Evolutionary conservation across 1,140 invertebrate species (phyloP), one percentile per base, ranked within the genome.

Genomic region (Onthophagus taurus): DNA sequence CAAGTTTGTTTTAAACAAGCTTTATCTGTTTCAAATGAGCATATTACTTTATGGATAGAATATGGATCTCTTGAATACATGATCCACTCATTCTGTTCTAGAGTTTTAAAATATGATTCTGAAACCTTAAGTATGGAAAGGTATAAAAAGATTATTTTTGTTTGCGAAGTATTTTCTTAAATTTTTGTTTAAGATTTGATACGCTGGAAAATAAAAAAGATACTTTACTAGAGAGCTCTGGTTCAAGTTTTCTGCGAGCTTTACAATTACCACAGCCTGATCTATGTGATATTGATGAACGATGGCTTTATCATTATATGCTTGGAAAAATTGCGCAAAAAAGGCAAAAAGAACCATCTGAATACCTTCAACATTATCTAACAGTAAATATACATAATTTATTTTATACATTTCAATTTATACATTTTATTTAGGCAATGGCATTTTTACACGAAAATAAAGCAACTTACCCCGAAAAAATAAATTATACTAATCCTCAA

Each of bases 221-320:
- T 33, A 75, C 80, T 39, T 87, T 90, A 77, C 65, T 93, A 31
- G 70, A 79, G 45, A 74, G 75, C 19, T 81, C 89, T 1, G 67
- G 76, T 24, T 72, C 80, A 47, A 91, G 86, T 67, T 95, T 92
- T 56, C 72, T 69, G 13, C 74, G 74, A 29, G 83, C 85, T 1
- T 74, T 79, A 54, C 71, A 70, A 53, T 74, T 77, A 45, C 71
- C 72, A 24, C 69, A 72, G 38, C 55, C 56, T 21, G 57, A 60
- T 44, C 64, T 72, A 35, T 43, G 51, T 38, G 58, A 73, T 58
- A 72, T 78, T 21, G 85, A 89, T 56, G 88, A 91, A 58, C 67
- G 78, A 33, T 97, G 92, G 92, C 67, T 93, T 9, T 80, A 86
- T 57, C 84, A 89, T 58, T 95, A 94, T 57, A 92, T 95, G 83